Percentiles rank a stretch among this genome's conserved stretches.
Evolutionary conservation across 2,113 vertebrate genomes (phyloP).

Genomic region (Colinus virginianus): DNA sequence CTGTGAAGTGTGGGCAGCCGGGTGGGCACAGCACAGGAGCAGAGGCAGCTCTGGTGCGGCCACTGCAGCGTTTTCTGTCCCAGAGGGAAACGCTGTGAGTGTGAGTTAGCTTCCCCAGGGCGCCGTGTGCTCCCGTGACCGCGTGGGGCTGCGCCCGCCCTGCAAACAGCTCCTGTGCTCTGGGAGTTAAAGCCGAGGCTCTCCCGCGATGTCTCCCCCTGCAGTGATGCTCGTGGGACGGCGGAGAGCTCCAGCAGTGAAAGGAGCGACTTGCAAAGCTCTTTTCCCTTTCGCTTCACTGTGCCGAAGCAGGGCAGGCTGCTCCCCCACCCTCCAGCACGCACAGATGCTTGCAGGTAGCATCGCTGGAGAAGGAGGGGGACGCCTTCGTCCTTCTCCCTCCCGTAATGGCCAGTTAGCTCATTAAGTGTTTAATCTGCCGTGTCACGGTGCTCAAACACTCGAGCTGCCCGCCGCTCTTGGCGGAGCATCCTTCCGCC

Average conservation of each 20-base stretch:
- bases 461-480: not conserved
- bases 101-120: not conserved
- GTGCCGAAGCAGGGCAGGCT: too few relatives aligned
- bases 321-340: rapidly evolving
- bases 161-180: too few relatives aligned
- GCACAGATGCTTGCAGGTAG: not conserved
- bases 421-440: too few relatives aligned
- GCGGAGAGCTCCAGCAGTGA: rapidly evolving
- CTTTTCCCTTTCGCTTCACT: not conserved
- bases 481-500: not conserved
- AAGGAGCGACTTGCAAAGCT: not conserved
- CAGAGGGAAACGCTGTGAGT: rapidly evolving
- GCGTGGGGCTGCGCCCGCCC: rapidly evolving
- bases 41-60: rapidly evolving
- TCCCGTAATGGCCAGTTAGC: not conserved
- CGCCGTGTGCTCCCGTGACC: too few relatives aligned
- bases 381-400: not conserved
- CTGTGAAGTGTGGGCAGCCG: not conserved
- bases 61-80: not conserved
- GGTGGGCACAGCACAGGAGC: not conserved
- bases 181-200: not conserved
- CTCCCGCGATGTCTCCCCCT: not conserved
- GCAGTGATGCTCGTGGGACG: rapidly evolving
- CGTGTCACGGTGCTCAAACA: not conserved
- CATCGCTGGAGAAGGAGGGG: not conserved